phyloP scores from a whole-genome alignment of 2,113 vertebrate genomes.

The Anas platyrhynchos region DNA sequence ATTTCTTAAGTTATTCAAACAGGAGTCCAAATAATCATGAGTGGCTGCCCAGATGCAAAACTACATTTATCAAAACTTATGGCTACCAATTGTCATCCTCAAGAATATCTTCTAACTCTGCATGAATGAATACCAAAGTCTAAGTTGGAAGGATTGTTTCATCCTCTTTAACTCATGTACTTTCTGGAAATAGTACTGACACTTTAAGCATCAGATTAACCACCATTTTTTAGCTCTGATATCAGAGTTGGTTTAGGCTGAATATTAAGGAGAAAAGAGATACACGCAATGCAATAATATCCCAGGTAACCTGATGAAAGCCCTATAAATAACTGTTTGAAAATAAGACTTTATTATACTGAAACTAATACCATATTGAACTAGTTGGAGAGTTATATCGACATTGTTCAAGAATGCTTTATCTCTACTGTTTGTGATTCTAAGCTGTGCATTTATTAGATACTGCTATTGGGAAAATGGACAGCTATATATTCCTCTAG shows the following conservation, averaged over 20 bases:
- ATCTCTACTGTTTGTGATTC: conserved; percentile 39
- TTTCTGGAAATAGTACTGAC: not conserved
- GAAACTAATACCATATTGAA: conserved; percentile 22
- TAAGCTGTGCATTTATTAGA: conserved; percentile 22
- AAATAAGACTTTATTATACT: not conserved
- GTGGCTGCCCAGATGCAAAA: not conserved
- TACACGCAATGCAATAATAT: not conserved
- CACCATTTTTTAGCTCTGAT: not conserved
- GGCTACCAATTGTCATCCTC: not conserved
- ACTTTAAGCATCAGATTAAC: conserved; percentile 14
- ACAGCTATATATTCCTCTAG: not conserved
- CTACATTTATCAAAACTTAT: not conserved
- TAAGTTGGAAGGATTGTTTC: not conserved
- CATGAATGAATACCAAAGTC: not conserved
- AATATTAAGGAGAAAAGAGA: conserved; percentile 5
- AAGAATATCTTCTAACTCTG: not conserved
- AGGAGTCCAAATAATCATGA: not conserved
- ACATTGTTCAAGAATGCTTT: conserved; percentile 17
- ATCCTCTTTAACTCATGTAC: not conserved
- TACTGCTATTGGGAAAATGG: conserved; percentile 11
- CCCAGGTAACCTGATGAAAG: conserved; percentile 12
- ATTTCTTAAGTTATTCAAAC: not conserved
- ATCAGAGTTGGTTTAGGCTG: not conserved
- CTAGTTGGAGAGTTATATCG: not conserved
- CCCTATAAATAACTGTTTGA: conserved; percentile 25